phyloP scores from a whole-genome alignment of 2,113 vertebrate species.

The Tinamus guttatus region DNA sequence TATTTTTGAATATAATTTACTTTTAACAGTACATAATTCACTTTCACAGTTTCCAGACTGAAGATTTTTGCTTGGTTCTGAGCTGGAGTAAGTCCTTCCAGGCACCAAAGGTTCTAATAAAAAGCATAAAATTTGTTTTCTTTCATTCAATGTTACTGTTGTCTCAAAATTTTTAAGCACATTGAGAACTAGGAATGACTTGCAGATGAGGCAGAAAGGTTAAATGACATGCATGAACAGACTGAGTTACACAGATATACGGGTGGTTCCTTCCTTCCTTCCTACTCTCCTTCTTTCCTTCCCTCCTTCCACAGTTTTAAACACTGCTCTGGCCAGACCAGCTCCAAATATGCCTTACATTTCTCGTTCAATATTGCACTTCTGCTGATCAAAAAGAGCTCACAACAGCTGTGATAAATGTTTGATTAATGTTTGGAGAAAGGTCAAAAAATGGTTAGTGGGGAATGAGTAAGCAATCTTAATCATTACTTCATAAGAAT shows the following conservation, averaged over 20 bases:
- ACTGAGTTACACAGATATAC: not conserved
- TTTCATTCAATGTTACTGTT: not conserved
- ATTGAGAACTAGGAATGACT: not conserved
- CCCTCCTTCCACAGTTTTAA: not conserved
- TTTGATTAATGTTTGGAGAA: not conserved
- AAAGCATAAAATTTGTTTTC: not conserved
- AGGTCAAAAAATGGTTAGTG: not conserved
- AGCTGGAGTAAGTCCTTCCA: not conserved
- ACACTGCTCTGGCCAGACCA: not conserved
- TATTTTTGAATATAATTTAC: not conserved
- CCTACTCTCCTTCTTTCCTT: not conserved
- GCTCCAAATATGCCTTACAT: not conserved
- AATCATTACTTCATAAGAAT: not conserved
- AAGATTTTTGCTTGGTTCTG: not conserved
- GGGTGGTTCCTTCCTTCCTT: not conserved
- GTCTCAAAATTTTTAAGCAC: not conserved
- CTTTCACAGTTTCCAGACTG: not conserved
- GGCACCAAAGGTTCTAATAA: not conserved
- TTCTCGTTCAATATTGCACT: accelerated
- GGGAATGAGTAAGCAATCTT: not conserved
- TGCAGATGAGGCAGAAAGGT: not conserved
- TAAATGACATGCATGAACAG: not conserved
- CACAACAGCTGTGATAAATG: not conserved
- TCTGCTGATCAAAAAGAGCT: not conserved
- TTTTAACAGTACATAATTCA: too few relatives aligned